Percentiles rank a stretch among this genome's conserved stretches.
Conservation (phyloP, 2,888 invertebrate species). For the Sarcophaga caerulescens region DNA sequence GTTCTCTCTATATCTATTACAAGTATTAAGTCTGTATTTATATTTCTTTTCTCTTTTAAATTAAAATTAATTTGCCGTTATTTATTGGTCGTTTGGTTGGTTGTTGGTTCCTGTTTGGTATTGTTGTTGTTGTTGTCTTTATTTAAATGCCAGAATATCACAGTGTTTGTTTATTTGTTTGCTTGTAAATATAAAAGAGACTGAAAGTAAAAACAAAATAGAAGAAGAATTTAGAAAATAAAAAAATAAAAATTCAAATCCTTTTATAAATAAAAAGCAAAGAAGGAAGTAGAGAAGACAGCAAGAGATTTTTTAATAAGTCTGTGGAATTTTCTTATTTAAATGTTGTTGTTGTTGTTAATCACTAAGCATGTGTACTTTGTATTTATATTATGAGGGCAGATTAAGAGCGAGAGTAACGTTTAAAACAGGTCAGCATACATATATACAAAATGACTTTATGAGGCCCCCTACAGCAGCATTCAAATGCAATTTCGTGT, state of each 20-base stretch:
- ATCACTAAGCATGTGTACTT: too few relatives aligned
- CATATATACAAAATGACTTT: too few relatives aligned
- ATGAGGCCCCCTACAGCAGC: too few relatives aligned
- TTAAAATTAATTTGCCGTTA: background rate
- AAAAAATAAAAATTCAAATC: background rate
- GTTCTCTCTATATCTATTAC: background rate
- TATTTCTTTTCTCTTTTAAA: background rate
- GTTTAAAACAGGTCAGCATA: too few relatives aligned
- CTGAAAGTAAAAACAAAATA: background rate
- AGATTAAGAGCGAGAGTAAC: too few relatives aligned
- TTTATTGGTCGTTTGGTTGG: background rate
- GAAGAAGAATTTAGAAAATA: background rate
- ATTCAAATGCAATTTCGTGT: too few relatives aligned
- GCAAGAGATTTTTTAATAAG: too few relatives aligned
- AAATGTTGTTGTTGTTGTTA: too few relatives aligned
- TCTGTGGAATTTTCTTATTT: too few relatives aligned
- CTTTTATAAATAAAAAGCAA: background rate
- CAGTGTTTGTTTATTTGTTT: conserved; percentile 12
- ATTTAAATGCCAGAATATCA: conserved; percentile 44
- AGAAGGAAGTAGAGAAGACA: too few relatives aligned
- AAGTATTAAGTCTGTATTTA: background rate
- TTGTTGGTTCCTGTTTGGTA: background rate
- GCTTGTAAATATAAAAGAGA: background rate
- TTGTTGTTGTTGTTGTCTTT: background rate
- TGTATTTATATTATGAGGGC: too few relatives aligned